A percentile compares a stretch with the other conserved stretches of the same genome.
These are phyloP conservation scores for Tanytarsus gracilentus DNA, from an alignment of 2,888 invertebrate genomes.

Conservation along the genomic window DNA sequence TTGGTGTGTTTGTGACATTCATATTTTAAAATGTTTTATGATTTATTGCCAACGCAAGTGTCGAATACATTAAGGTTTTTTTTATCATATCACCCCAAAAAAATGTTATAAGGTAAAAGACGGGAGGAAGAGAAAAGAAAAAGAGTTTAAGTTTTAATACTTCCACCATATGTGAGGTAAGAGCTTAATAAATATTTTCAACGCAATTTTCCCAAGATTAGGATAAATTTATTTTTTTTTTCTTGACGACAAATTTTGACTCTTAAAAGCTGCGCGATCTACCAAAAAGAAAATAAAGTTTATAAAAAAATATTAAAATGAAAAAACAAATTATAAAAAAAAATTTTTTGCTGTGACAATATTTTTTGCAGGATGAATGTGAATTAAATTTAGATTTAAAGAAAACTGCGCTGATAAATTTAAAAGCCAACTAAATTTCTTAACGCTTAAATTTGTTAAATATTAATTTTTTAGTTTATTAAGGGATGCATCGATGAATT, in stretches of 20 bases:
- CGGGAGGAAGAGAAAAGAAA: conserved; percentile 33
- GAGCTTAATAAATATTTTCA: background rate
- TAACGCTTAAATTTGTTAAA: too few species aligned
- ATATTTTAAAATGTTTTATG: conserved; percentile 28
- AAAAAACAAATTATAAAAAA: too few species aligned
- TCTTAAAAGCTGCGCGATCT: too few species aligned
- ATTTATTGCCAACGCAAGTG: conserved; percentile 23
- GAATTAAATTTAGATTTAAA: too few species aligned
- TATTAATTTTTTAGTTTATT: too few species aligned
- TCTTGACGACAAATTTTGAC: background rate
- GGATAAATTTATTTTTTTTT: background rate
- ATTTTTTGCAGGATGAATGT: too few species aligned
- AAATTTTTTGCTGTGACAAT: too few species aligned
- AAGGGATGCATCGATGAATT: too few species aligned
- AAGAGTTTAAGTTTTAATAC: conserved; percentile 20
- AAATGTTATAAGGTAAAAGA: conserved; percentile 35
- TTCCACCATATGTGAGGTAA: conserved; percentile 8
- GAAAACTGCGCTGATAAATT: too few species aligned
- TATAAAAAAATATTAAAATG: too few species aligned
- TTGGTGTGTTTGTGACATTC: conserved; percentile 17
- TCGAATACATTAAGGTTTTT: background rate
- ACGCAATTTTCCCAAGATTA: background rate
- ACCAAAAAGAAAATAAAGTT: too few species aligned
- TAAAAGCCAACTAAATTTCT: too few species aligned
- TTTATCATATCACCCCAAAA: background rate